Evolutionary conservation across 2,888 invertebrate genomes (phyloP).

Genomic region (Neocrepidodera transversa): DNA sequence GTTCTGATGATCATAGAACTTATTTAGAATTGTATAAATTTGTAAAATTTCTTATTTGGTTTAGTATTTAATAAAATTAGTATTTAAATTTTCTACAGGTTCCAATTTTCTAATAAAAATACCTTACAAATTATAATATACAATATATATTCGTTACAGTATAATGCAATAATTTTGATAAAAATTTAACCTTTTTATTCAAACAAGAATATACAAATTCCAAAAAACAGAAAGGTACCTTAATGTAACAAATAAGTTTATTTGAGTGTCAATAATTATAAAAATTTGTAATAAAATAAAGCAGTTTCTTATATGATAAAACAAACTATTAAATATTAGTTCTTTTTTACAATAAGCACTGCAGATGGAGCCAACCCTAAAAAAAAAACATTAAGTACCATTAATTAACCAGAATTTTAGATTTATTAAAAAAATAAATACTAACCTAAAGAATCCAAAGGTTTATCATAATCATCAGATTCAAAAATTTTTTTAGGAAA

Average conservation of each 20-base stretch:
- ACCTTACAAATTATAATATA: too few relatives aligned
- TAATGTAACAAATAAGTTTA: neutral
- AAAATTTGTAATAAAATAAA: conserved; percentile 1
- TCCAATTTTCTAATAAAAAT: too few relatives aligned
- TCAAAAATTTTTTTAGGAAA: conserved; percentile 90
- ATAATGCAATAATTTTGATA: too few relatives aligned
- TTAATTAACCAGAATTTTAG: neutral
- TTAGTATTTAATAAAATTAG: conserved; percentile 64
- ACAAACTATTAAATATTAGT: conserved; percentile 8
- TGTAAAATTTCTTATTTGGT: conserved; percentile 68
- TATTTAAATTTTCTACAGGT: too few relatives aligned
- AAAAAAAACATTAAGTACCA: conserved; percentile 53
- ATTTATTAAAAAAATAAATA: conserved; percentile 12
- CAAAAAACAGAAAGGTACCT: neutral
- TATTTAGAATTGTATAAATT: conserved; percentile 65
- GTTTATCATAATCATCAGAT: conserved; percentile 86
- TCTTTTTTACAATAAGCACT: conserved; percentile 71
- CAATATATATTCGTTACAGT: too few relatives aligned
- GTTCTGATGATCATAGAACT: conserved; percentile 35
- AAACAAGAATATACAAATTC: too few relatives aligned
- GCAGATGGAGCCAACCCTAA: conserved; percentile 84
- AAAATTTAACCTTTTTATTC: too few relatives aligned
- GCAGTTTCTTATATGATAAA: neutral
- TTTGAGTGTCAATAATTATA: neutral
- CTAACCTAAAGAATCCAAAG: conserved; percentile 82